Base-by-base conservation (phyloP, 1,140 invertebrate genomes). In the Phymastichus coffea region DNA sequence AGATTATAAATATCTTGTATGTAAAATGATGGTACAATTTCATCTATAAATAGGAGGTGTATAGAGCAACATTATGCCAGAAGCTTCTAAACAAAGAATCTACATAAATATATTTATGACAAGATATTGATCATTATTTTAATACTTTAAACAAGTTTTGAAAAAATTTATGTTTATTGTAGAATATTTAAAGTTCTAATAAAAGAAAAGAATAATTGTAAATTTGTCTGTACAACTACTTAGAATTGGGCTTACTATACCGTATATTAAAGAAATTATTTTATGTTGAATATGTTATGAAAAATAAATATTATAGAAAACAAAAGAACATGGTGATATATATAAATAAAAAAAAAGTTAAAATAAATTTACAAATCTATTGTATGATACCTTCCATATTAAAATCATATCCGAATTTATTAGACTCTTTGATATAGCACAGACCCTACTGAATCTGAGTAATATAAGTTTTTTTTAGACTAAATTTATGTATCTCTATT, bases 21-120 rank as follows among this genome's bases (percentile, higher is more conserved):
- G 53, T 37, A 53, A 59, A 53, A n/a, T 55, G 43, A 47, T 38
- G 52, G 62, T 64, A 69, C 69, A 72, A 74, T 74, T 76, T 71
- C 70, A 72, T 55, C 63, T 70, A n/a, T n/a, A 73, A 67, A 59
- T 70, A 70, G 66, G 55, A 69, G 68, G 57, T 72, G 67, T 71
- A 57, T 69, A 77, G 67, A 70, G 54, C 61, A 58, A 66, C 71
- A 64, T 75, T 75, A 70, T 73, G 57, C 63, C 69, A 74, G 67
- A 75, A 68, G 70, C 72, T 76, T 73, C 61, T 57, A 76, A 76
- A 75, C 71, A 72, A 75, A 38, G 76, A 73, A 61, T 72, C 65
- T 73, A 72, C 71, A 70, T 70, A 70, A 72, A 64, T 74, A 74
- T 68, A 70, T 62, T 66, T 61, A 61, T 55, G 59, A 60, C 54